Conservation (phyloP, 2,888 invertebrate genomes). For the Acheta domesticus region DNA sequence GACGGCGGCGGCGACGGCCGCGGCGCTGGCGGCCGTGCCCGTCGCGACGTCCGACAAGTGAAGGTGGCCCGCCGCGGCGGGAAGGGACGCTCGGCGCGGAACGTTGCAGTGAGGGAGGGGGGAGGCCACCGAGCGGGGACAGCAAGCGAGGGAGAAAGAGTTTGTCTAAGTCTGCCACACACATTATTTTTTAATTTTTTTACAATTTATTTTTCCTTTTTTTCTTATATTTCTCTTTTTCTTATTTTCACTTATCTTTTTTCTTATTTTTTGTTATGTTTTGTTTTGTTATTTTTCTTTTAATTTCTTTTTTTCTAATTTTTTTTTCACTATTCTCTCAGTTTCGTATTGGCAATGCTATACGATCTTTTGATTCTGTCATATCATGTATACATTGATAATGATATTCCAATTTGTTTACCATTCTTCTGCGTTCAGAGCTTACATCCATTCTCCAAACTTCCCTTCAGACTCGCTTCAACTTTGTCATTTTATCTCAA, state of each 20-base stretch:
- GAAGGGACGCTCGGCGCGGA: too few relatives aligned
- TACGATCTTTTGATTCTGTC: too few relatives aligned
- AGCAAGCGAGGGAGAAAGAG: not conserved
- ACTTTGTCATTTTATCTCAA: too few relatives aligned
- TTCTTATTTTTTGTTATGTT: not conserved
- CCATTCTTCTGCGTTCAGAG: too few relatives aligned
- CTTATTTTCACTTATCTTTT: not conserved
- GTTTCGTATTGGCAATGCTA: too few relatives aligned
- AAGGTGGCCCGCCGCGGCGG: not conserved
- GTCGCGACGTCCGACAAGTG: slow-evolving; percentile 20
- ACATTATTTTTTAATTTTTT: not conserved
- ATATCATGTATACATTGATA: too few relatives aligned
- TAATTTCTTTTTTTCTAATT: not conserved
- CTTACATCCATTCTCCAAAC: too few relatives aligned
- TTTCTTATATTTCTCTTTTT: too few relatives aligned
- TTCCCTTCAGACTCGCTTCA: too few relatives aligned
- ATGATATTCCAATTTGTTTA: too few relatives aligned
- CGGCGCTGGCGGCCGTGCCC: not conserved
- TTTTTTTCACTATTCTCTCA: not conserved
- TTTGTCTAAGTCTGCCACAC: not conserved
- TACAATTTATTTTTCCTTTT: too few relatives aligned
- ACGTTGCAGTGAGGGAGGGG: not conserved
- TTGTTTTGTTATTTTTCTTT: not conserved
- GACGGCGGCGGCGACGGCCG: slow-evolving; percentile 1
- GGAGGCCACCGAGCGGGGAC: not conserved